Evolutionary conservation across 2,888 invertebrate genomes (phyloP).

Genomic region (Xestia sexstrigata): DNA sequence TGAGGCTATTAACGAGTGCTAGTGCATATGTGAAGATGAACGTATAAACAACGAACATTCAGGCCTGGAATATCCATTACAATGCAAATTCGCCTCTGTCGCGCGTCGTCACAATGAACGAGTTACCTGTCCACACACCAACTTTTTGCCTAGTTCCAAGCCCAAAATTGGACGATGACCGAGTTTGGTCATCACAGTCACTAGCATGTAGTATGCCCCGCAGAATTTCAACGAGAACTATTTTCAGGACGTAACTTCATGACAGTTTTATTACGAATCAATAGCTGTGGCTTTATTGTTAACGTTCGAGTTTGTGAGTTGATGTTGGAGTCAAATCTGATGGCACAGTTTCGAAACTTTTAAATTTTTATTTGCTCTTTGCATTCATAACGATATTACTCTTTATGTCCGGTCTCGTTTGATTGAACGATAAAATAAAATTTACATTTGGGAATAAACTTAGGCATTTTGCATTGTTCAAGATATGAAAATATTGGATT

Average conservation of each 20-base stretch:
- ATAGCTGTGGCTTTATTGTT: constrained; percentile 47
- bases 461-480: constrained; percentile 15
- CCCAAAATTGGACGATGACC: constrained; percentile 83
- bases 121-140: constrained; percentile 81
- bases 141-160: constrained; percentile 83
- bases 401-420: constrained; percentile 30
- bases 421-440: constrained; percentile 45
- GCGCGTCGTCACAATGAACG: constrained; percentile 82
- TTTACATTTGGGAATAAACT: constrained; percentile 41
- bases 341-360: constrained; percentile 34
- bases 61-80: constrained; percentile 84
- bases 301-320: constrained; percentile 38
- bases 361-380: constrained; percentile 40
- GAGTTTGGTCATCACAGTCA: constrained; percentile 74
- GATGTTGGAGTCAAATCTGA: constrained; percentile 29
- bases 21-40: constrained; percentile 77
- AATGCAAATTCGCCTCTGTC: constrained; percentile 87
- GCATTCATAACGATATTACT: constrained; percentile 28
- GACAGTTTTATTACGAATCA: constrained; percentile 60
- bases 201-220: constrained; percentile 56
- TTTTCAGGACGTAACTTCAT: constrained; percentile 55
- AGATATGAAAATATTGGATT: constrained; percentile 20
- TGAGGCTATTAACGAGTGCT: constrained; percentile 71
- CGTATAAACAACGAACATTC: constrained; percentile 77
- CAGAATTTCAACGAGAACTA: constrained; percentile 59